These are phyloP conservation scores for Plusia festucae DNA, from an alignment of 2,888 invertebrate species.

Conservation along the genomic window DNA sequence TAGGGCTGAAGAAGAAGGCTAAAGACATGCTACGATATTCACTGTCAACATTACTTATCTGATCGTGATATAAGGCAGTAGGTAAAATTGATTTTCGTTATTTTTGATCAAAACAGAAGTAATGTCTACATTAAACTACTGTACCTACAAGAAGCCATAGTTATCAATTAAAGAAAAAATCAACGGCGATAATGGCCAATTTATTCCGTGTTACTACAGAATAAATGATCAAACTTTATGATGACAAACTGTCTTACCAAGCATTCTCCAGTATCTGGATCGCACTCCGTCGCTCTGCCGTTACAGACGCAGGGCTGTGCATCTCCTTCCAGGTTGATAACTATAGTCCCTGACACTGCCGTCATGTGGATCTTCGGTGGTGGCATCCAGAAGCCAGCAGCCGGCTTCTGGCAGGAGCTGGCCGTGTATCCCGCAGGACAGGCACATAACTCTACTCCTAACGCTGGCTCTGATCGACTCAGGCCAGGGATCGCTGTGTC, in stretches of 20 bases:
- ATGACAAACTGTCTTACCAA: slow-evolving; percentile 87
- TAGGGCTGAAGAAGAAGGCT: too few relatives aligned
- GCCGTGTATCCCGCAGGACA: slow-evolving; percentile 95
- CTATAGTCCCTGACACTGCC: slow-evolving; percentile 91
- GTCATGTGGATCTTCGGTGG: slow-evolving; percentile 78
- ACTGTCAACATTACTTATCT: too few relatives aligned
- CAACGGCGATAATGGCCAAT: too few relatives aligned
- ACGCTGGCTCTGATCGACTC: slow-evolving; percentile 92
- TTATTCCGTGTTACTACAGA: too few relatives aligned
- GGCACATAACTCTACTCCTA: slow-evolving; percentile 95
- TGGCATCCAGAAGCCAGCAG: slow-evolving; percentile 94
- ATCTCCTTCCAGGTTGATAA: slow-evolving; percentile 94
- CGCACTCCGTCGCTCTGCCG: slow-evolving; percentile 93
- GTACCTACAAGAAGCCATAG: too few relatives aligned
- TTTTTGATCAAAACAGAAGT: too few relatives aligned
- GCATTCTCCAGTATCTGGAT: slow-evolving; percentile 95
- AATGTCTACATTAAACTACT: too few relatives aligned
- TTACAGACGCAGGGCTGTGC: slow-evolving; percentile 95
- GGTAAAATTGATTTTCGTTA: too few relatives aligned
- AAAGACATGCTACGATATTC: too few relatives aligned
- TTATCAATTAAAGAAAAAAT: too few relatives aligned
- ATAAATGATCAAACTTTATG: too few relatives aligned
- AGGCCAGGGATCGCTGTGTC: slow-evolving; percentile 94
- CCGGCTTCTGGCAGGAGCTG: slow-evolving; percentile 97
- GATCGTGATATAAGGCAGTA: too few relatives aligned